Evolutionary conservation across 1,140 invertebrate species (phyloP), one percentile per base, ranked within the genome.

Genomic region (Plutomurus gul): DNA sequence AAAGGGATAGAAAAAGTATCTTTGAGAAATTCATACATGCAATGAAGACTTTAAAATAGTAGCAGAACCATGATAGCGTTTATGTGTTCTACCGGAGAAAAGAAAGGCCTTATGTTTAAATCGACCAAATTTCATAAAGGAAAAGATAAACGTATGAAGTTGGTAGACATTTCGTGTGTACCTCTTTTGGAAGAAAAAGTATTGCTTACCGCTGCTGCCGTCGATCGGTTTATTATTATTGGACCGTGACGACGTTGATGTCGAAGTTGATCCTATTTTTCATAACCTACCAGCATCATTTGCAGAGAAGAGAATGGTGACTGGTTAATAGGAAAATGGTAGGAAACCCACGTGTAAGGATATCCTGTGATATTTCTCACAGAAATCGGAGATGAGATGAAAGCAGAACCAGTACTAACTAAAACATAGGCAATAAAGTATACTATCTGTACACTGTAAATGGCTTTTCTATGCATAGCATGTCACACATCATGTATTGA

Each of bases 211-310:
- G 56, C 56, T 43, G 2, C 39, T n/a, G 36, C 56, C 36, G 56
- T 16, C 56, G 56, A 65, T 65, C 56, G 56, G 56, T 65, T 65
- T 65, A 65, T 65, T 65, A 65, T 65, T 65, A 65, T 65, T 65
- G 56, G 56, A 65, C 56, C 56, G 56, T 65, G 56, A 65, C 56
- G 56, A 65, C 36, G 56, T 65, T 65, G 56, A 65, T 65, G 27
- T 30, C 36, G 56, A 65, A 18, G 56, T 65, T 65, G 56, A 65
- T 65, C 56, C 56, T 65, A 25, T 65, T 65, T 65, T 65, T 65
- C 56, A 65, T 27, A 65, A 65, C n/a, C 36, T 30, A 65, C 36
- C 27, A n/a, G n/a, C n/a, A n/a, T n/a, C n/a, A n/a, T n/a, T n/a
- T n/a, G n/a, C n/a, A n/a, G n/a, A n/a, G n/a, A n/a, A n/a, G n/a